Evolutionary conservation across 2,797 vertebrate species (phyloP).

Genomic region (Harpagifer antarcticus): DNA sequence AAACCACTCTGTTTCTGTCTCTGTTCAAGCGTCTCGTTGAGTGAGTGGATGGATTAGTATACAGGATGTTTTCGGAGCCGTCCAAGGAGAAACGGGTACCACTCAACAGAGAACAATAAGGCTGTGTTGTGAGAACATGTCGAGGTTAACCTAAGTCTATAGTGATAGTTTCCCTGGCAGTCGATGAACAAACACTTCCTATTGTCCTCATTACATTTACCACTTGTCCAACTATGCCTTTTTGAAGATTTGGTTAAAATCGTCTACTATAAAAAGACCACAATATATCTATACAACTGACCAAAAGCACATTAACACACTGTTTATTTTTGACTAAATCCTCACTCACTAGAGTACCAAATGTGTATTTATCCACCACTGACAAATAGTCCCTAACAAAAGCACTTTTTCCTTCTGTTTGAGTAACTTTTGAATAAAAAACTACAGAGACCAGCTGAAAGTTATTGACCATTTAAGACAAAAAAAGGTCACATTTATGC

Average conservation of each 20-base stretch:
- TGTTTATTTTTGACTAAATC: too few relatives aligned
- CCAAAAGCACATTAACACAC: too few relatives aligned
- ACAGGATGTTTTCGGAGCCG: constrained; percentile 56
- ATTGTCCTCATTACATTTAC: not conserved
- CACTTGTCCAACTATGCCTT: not conserved
- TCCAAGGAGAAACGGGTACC: constrained; percentile 47
- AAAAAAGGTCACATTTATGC: too few relatives aligned
- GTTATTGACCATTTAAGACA: too few relatives aligned
- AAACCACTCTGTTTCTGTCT: not conserved
- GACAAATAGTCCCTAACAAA: not conserved
- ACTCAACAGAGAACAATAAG: constrained; percentile 46
- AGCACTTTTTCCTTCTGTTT: not conserved
- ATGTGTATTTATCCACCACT: not conserved
- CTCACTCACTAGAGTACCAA: not conserved
- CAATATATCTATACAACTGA: too few relatives aligned
- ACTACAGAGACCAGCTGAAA: not conserved
- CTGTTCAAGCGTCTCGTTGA: not conserved
- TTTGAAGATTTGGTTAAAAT: not conserved
- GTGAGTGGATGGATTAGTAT: constrained; percentile 38
- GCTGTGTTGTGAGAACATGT: constrained; percentile 75
- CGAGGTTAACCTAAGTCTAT: constrained; percentile 74
- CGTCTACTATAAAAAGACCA: not conserved
- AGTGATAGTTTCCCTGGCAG: constrained; percentile 70
- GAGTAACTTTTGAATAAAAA: not conserved
- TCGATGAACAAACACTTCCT: not conserved